Conservation (phyloP, 1,140 invertebrate species). For the Eumaeus atala region DNA sequence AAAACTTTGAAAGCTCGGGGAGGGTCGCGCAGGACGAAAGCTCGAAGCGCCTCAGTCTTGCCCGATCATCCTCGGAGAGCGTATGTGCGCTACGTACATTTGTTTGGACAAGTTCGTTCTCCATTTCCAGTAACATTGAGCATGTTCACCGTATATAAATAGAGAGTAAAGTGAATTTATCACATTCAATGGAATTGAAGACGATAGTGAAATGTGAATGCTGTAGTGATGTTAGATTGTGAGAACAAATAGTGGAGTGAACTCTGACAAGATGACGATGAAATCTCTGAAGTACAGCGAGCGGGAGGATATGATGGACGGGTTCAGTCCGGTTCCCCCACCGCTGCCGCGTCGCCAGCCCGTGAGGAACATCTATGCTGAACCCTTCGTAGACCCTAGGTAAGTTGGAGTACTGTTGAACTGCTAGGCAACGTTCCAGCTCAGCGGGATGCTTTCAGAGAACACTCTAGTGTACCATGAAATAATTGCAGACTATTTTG, state of each 20-base stretch:
- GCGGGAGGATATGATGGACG: constrained; percentile 71
- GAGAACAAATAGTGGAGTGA: constrained; percentile 51
- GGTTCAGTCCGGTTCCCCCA: constrained; percentile 70
- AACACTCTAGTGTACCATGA: no score
- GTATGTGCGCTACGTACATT: constrained; percentile 21
- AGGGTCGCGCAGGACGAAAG: constrained; percentile 40
- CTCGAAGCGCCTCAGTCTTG: constrained; percentile 38
- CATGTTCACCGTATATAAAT: constrained; percentile 15
- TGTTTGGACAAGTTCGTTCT: neutral
- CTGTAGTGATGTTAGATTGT: constrained; percentile 53
- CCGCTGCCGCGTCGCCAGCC: constrained; percentile 70
- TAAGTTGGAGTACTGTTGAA: constrained; percentile 34
- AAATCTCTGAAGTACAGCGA: constrained; percentile 72
- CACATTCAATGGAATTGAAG: constrained; percentile 29
- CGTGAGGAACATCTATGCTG: constrained; percentile 71
- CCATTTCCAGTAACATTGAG: constrained; percentile 18
- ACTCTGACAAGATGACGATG: constrained; percentile 69
- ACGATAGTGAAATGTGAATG: constrained; percentile 58
- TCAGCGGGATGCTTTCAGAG: no score
- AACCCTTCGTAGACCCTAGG: constrained; percentile 74
- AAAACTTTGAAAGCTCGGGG: constrained; percentile 63
- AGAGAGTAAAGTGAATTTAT: constrained; percentile 25
- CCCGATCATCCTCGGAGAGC: constrained; percentile 28
- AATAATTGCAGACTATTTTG: no score
- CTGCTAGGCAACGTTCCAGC: neutral